Evolutionary conservation across 2,888 invertebrate species (phyloP).

Genomic region (Stenodera caucasica): DNA sequence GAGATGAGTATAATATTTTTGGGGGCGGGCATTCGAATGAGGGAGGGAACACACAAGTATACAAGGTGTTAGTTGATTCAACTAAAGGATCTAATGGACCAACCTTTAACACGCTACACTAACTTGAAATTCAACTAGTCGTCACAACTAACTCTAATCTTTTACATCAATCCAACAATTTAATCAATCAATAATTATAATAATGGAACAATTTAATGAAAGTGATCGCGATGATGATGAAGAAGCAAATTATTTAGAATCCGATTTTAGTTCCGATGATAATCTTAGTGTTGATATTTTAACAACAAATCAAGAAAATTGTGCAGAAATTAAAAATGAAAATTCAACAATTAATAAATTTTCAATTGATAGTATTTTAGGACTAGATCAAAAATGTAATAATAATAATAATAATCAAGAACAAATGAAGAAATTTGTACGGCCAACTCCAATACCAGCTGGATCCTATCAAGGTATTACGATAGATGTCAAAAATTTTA

Average conservation of each 20-base stretch:
- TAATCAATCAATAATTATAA: slow-evolving; percentile 10
- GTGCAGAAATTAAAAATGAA: slow-evolving; percentile 32
- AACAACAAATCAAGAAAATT: slow-evolving; percentile 37
- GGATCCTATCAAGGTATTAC: slow-evolving; percentile 28
- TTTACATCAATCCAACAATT: slow-evolving; percentile 24
- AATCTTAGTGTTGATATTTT: slow-evolving; percentile 46
- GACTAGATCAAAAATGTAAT: slow-evolving; percentile 36
- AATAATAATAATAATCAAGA: slow-evolving; percentile 28
- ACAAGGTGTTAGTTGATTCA: slow-evolving; percentile 50
- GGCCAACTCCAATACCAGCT: slow-evolving; percentile 48
- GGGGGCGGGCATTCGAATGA: slow-evolving; percentile 32
- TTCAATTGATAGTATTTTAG: slow-evolving; percentile 54
- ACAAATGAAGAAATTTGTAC: slow-evolving; percentile 46
- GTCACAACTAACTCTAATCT: slow-evolving; percentile 34
- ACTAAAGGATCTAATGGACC: slow-evolving; percentile 50
- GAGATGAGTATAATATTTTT: slow-evolving; percentile 37
- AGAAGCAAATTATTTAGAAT: slow-evolving; percentile 34
- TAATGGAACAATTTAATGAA: slow-evolving; percentile 14
- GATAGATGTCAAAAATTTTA: background rate
- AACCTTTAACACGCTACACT: slow-evolving; percentile 40
- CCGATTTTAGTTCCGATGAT: slow-evolving; percentile 41
- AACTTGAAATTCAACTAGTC: slow-evolving; percentile 36
- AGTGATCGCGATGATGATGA: slow-evolving; percentile 36
- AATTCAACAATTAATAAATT: slow-evolving; percentile 46
- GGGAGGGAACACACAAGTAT: slow-evolving; percentile 34